Evolutionary conservation across 2,113 vertebrate genomes (phyloP).

Genomic region (Erpornis zantholeuca): DNA sequence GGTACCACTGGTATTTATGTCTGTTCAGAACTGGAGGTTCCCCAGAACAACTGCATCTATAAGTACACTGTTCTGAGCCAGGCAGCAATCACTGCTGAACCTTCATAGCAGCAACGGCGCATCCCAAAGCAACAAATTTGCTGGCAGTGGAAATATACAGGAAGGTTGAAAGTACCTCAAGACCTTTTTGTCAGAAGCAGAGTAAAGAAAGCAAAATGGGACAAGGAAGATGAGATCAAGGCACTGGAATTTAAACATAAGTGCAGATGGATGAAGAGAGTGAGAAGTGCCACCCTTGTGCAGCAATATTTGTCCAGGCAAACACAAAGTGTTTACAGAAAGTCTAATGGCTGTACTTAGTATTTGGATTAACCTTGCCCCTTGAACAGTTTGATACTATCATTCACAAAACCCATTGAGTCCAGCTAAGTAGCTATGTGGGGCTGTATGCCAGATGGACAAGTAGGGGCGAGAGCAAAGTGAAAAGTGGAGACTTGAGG

Average conservation of each 20-base stretch:
- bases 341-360: not conserved
- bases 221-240: not conserved
- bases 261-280: not conserved
- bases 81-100: not conserved
- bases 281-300: not conserved
- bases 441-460: not conserved
- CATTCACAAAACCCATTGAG: not conserved
- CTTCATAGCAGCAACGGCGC: rapidly evolving
- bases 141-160: not conserved
- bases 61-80: not conserved
- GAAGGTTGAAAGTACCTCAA: not conserved
- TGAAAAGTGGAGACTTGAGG: not conserved
- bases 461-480: not conserved
- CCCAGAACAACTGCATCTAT: not conserved
- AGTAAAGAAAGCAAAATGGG: not conserved
- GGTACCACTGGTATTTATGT: not conserved
- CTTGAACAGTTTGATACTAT: not conserved
- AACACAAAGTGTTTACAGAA: not conserved
- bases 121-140: not conserved
- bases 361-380: not conserved
- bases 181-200: not conserved
- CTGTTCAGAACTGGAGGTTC: not conserved
- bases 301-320: not conserved
- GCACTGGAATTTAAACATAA: not conserved
- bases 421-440: not conserved